These are phyloP conservation scores for Drosophila conformis DNA, from an alignment of 2,888 invertebrate genomes.

Conservation along the genomic window DNA sequence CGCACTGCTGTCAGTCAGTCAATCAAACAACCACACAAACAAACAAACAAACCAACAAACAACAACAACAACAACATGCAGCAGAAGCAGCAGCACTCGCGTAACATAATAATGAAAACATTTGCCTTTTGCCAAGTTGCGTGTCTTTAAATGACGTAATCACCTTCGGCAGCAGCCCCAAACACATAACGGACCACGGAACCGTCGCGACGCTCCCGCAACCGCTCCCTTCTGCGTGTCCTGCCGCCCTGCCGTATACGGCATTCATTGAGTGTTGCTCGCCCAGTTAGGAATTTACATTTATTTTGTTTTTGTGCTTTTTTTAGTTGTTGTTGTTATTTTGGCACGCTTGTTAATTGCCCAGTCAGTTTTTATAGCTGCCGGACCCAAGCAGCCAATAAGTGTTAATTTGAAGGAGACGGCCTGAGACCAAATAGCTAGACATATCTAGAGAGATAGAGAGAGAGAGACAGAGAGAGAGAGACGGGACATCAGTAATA, in stretches of 20 bases:
- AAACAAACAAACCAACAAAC: conserved; percentile 41
- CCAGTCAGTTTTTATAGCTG: conserved; percentile 65
- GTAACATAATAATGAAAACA: conserved; percentile 69
- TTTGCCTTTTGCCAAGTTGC: conserved; percentile 67
- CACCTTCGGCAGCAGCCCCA: conserved; percentile 30
- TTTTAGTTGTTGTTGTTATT: conserved; percentile 9
- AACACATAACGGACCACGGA: conserved; percentile 40
- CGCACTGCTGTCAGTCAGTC: conserved; percentile 49
- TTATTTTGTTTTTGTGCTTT: conserved; percentile 41
- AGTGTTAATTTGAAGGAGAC: conserved; percentile 52
- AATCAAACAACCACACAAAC: conserved; percentile 38
- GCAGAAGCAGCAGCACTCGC: conserved; percentile 22
- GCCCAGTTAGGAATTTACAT: conserved; percentile 57
- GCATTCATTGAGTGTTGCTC: conserved; percentile 46
- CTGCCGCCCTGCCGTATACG: conserved; percentile 2
- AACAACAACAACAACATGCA: conserved; percentile 22
- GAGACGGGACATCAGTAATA: not conserved
- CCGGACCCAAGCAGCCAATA: conserved; percentile 42
- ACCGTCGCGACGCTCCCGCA: not conserved
- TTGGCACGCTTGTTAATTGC: conserved; percentile 69
- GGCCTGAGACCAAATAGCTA: conserved; percentile 4
- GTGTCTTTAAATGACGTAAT: conserved; percentile 78
- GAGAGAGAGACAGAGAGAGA: too few species aligned
- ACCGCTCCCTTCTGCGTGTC: not conserved
- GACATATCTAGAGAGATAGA: not conserved